A percentile compares a stretch with the other conserved stretches of the same genome.
Conservation (phyloP, 92 coral and sea anemone genomes). For the Heteractis magnifica region DNA sequence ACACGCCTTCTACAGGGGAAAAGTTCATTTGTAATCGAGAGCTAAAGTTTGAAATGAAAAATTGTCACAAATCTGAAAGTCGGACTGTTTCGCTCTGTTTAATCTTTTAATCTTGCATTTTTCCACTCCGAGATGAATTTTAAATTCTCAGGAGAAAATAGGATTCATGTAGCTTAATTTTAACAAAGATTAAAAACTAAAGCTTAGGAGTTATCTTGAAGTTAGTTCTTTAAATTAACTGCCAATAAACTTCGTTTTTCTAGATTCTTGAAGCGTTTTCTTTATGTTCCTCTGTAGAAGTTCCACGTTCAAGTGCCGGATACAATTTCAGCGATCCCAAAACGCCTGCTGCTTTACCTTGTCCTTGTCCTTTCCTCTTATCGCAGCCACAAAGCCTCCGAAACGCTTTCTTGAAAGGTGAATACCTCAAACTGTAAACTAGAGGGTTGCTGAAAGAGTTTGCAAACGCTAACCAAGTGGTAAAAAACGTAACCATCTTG, state of each 20-base stretch:
- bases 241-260: neutral
- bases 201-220: too few relatives aligned
- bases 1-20: neutral
- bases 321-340: neutral
- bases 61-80: neutral
- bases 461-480: slow-evolving; percentile 86
- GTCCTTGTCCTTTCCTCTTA: neutral
- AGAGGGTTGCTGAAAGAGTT: slow-evolving; percentile 88
- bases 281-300: neutral
- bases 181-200: too few relatives aligned
- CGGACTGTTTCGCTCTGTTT: neutral
- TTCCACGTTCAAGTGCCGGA: neutral
- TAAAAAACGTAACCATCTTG: slow-evolving; percentile 36
- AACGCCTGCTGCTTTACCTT: neutral
- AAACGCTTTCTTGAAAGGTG: slow-evolving; percentile 81
- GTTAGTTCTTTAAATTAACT: too few relatives aligned
- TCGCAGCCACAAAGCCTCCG: slow-evolving; percentile 40
- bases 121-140: neutral
- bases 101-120: neutral
- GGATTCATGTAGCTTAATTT: neutral
- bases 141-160: neutral
- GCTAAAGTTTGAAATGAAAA: neutral
- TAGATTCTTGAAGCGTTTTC: neutral
- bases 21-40: neutral
- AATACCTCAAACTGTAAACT: slow-evolving; percentile 73